Conservation (phyloP, 2,888 invertebrate species). For the Tubulanus polymorphus region DNA sequence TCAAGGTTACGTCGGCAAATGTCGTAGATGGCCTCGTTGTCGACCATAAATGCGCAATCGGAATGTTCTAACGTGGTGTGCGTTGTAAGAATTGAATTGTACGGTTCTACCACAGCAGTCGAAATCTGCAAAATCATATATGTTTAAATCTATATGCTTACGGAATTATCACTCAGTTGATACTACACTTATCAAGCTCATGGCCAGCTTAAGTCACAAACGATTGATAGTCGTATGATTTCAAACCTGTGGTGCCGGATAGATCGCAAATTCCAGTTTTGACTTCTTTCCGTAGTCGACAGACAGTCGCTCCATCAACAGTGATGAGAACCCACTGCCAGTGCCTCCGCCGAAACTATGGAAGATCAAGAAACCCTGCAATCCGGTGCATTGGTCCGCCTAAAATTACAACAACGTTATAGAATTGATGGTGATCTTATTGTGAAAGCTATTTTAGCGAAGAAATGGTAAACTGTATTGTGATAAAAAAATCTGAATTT, state of each 20-base stretch:
- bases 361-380: constrained; percentile 78
- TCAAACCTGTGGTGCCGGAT: constrained; percentile 85
- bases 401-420: too few relatives aligned
- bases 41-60: constrained; percentile 94
- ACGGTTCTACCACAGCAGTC: constrained; percentile 91
- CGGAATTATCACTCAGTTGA: too few relatives aligned
- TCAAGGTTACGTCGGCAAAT: constrained; percentile 77
- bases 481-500: too few relatives aligned
- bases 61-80: constrained; percentile 92
- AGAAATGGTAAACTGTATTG: too few relatives aligned
- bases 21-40: constrained; percentile 87
- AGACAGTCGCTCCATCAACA: constrained; percentile 77
- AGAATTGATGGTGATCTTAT: too few relatives aligned
- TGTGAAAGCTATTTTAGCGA: too few relatives aligned
- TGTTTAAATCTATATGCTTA: constrained; percentile 62
- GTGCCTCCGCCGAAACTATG: constrained; percentile 60
- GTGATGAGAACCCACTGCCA: constrained; percentile 83
- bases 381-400: constrained; percentile 61
- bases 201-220: too few relatives aligned
- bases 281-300: constrained; percentile 66
- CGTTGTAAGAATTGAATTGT: constrained; percentile 93
- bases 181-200: too few relatives aligned
- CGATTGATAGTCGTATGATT: too few relatives aligned
- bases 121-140: constrained; percentile 84
- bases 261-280: constrained; percentile 84